phyloP scores from a whole-genome alignment of 1,140 invertebrate species.

The Macrocentrus cingulum region DNA sequence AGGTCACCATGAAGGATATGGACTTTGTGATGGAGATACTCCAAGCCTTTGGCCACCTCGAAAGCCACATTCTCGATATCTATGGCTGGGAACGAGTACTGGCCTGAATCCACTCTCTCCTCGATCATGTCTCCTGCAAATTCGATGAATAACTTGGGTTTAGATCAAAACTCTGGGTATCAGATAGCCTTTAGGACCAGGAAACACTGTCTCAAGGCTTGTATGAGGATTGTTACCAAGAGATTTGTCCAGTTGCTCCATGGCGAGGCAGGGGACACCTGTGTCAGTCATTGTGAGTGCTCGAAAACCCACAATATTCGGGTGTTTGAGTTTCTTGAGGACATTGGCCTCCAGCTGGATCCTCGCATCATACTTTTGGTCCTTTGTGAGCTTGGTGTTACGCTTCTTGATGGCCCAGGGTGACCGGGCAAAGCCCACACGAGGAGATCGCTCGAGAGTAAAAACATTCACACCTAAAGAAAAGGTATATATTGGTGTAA shows the following conservation, averaged over 20 bases:
- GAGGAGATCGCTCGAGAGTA: conserved; percentile 71
- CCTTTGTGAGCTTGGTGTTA: conserved; percentile 51
- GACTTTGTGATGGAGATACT: conserved; percentile 76
- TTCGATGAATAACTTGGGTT: too few relatives aligned
- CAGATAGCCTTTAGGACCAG: too few relatives aligned
- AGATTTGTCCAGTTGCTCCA: conserved; percentile 70
- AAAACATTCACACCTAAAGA: conserved; percentile 74
- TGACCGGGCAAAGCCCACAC: conserved; percentile 65
- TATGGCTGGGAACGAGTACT: conserved; percentile 64
- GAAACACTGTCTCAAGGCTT: too few relatives aligned
- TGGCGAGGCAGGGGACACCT: conserved; percentile 68
- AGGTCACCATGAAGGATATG: conserved; percentile 80
- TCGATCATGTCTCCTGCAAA: conserved; percentile 69
- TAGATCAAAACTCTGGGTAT: too few relatives aligned
- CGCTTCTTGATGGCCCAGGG: conserved; percentile 84
- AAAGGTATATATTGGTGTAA: conserved; percentile 39
- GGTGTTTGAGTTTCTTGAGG: conserved; percentile 72
- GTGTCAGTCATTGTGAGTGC: conserved; percentile 65
- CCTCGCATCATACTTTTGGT: conserved; percentile 57
- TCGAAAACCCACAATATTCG: conserved; percentile 82
- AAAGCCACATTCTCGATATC: conserved; percentile 67
- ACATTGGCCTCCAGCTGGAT: conserved; percentile 73
- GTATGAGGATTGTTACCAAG: conserved; percentile 50
- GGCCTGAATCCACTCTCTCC: conserved; percentile 62
- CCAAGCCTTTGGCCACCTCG: conserved; percentile 72